phyloP scores from a whole-genome alignment of 1,140 invertebrate genomes.

The Drosophila virilis region DNA sequence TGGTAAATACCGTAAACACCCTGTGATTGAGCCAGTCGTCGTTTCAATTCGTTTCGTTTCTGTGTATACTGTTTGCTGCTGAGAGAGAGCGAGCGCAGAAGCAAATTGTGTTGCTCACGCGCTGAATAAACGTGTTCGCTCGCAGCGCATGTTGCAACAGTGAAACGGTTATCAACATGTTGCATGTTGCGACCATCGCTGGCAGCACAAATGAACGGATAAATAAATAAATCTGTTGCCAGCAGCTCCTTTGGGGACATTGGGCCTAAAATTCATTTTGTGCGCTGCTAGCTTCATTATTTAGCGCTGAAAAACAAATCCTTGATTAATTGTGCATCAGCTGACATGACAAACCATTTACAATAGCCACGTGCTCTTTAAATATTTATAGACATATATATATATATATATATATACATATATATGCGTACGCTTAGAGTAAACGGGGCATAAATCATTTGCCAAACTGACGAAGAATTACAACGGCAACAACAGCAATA shows the following conservation, averaged over 20 bases:
- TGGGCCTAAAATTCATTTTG: slow-evolving; percentile 22
- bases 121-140: slow-evolving; percentile 26
- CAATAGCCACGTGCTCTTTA: slow-evolving; percentile 80
- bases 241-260: slow-evolving; percentile 36
- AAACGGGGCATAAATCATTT: slow-evolving; percentile 69
- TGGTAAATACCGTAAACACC: slow-evolving; percentile 30
- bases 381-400: slow-evolving; percentile 67
- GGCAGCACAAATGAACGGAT: slow-evolving; percentile 8
- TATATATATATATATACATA: slow-evolving; percentile 12
- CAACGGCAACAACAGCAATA: slow-evolving; percentile 17
- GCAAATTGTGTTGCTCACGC: not conserved
- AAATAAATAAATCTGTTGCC: slow-evolving; percentile 9
- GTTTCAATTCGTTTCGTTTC: slow-evolving; percentile 55
- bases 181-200: not conserved
- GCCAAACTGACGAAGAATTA: slow-evolving; percentile 27
- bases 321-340: slow-evolving; percentile 78
- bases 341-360: slow-evolving; percentile 79
- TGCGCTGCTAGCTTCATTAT: slow-evolving; percentile 30
- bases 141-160: slow-evolving; percentile 12
- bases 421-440: slow-evolving; percentile 34
- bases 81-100: not conserved
- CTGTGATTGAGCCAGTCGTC: slow-evolving; percentile 40
- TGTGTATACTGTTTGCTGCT: slow-evolving; percentile 38
- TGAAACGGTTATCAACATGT: slow-evolving; percentile 31
- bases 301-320: slow-evolving; percentile 67